Evolutionary conservation across 1,140 invertebrate genomes (phyloP).

Genomic region (Brachionus asplanchnoidis): DNA sequence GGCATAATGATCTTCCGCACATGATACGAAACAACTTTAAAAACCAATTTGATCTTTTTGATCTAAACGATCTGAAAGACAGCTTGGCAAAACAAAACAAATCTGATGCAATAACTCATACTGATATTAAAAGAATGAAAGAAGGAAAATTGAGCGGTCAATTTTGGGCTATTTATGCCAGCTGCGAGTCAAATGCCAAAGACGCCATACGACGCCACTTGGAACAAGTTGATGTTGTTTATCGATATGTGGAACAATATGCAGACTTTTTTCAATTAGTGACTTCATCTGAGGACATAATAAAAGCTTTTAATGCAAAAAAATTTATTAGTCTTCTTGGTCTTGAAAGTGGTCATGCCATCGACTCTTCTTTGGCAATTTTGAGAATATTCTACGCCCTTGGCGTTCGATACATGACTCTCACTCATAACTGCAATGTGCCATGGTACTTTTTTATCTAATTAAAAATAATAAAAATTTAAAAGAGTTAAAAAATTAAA

Average conservation of each 20-base stretch:
- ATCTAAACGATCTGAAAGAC: slow-evolving; percentile 30
- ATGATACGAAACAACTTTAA: slow-evolving; percentile 26
- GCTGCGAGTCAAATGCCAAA: slow-evolving; percentile 72
- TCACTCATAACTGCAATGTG: slow-evolving; percentile 75
- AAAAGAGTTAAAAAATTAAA: not conserved
- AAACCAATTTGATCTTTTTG: not conserved
- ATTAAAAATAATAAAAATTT: not conserved
- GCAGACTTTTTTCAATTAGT: slow-evolving; percentile 71
- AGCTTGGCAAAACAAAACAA: not conserved
- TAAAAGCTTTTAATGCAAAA: slow-evolving; percentile 69
- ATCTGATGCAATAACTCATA: slow-evolving; percentile 58
- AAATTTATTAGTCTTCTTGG: slow-evolving; percentile 76
- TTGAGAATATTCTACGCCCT: slow-evolving; percentile 70
- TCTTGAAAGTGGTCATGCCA: slow-evolving; percentile 75
- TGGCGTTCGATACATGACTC: slow-evolving; percentile 72
- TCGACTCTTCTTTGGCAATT: slow-evolving; percentile 70
- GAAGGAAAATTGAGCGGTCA: slow-evolving; percentile 75
- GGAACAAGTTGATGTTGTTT: slow-evolving; percentile 79
- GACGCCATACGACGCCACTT: slow-evolving; percentile 77
- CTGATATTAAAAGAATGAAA: slow-evolving; percentile 76
- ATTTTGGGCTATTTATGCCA: slow-evolving; percentile 83
- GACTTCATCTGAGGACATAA: slow-evolving; percentile 70
- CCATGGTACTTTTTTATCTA: slow-evolving; percentile 65
- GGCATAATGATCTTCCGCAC: slow-evolving; percentile 34
- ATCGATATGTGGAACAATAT: slow-evolving; percentile 73